Evolutionary conservation across 2,797 vertebrate genomes (phyloP), one percentile per base, ranked within the genome.

Genomic region (Anabacerthia variegaticeps): DNA sequence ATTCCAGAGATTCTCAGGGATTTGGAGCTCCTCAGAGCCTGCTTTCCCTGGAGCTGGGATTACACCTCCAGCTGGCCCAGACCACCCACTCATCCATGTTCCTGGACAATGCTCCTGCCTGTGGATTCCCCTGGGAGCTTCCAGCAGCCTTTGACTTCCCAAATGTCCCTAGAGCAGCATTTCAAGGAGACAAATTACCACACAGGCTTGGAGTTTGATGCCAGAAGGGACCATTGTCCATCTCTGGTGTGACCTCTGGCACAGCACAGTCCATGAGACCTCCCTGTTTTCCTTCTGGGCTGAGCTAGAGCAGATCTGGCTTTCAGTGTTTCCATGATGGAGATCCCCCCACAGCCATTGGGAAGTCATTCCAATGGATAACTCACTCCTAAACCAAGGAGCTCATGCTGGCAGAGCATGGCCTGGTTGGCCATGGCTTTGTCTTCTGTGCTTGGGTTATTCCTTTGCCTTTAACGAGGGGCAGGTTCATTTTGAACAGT

Each of bases 401-500:
- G 92, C 51, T 44, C 44, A 44, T 12, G 4, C 71, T 72, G 67
- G 34, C 76, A 1, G 59, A 56, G 34, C 88, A 34, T 0, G 12
- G 77, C 24, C 24, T 58, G 54, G 13, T 68, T 74, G 58, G 34
- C 88, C 81, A 15, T 7, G 58, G 80, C 62, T 96, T 85, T 86
- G 83, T 81, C 80, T 68, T 84, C 77, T 48, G 86, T 23, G 79
- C 54, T 72, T 81, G 92, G 86, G 84, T 76, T 92, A 86, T 76
- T 93, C 84, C n/a, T 58, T 56, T 34, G 68, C 76, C n/a, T 84
- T 36, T 81, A 85, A 95, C 0, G 37, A 96, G 88, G 77, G 72
- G 80, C 27, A 55, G 43, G 74, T 17, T 87, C 26, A 2, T 73
- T 76, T 32, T 54, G 67, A 89, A 34, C 20, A 37, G 54, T 3